Base-by-base conservation (phyloP, 2,888 invertebrate species). In the Nemapogon koenigi region DNA sequence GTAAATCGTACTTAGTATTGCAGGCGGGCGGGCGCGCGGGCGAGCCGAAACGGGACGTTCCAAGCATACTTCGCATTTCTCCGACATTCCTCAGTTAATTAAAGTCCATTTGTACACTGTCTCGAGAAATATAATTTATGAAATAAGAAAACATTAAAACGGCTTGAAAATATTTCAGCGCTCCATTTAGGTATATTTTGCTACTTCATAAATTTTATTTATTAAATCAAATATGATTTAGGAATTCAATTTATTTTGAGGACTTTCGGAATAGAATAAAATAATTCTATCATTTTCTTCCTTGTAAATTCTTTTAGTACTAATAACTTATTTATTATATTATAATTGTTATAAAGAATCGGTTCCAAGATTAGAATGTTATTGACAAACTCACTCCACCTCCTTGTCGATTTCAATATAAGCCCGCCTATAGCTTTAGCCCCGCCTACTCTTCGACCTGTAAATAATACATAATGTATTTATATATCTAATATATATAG, bases 321-420 rank as follows among this genome's bases (percentile, higher is more conserved):
- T n/a, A n/a, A n/a, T n/a, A n/a, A n/a, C n/a, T n/a, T n/a, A n/a
- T n/a, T n/a, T n/a, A n/a, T n/a, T n/a, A n/a, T n/a, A n/a, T n/a
- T n/a, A n/a, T n/a, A n/a, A n/a, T n/a, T n/a, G n/a, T n/a, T n/a
- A n/a, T n/a, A n/a, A n/a, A n/a, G n/a, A n/a, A n/a, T n/a, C n/a
- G n/a, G n/a, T n/a, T n/a, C n/a, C n/a, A n/a, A n/a, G n/a, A n/a
- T n/a, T n/a, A n/a, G n/a, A n/a, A n/a, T n/a, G n/a, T n/a, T 33
- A 33, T 33, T 33, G 33, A 33, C 27, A 37, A 37, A 37, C 29
- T 28, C 16, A 18, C 65, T 66, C 67, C 71, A 63, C 72, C 75
- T 75, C 70, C 71, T 70, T 70, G 69, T 72, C 70, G 66, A 72
- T 68, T 64, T 60, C 61, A 70, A 71, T n/a, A 71, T 67, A 73